Percentiles rank a stretch among this genome's conserved stretches.
Evolutionary conservation across 92 coral and sea anemone genomes (phyloP).

Genomic region (Heteractis magnifica): DNA sequence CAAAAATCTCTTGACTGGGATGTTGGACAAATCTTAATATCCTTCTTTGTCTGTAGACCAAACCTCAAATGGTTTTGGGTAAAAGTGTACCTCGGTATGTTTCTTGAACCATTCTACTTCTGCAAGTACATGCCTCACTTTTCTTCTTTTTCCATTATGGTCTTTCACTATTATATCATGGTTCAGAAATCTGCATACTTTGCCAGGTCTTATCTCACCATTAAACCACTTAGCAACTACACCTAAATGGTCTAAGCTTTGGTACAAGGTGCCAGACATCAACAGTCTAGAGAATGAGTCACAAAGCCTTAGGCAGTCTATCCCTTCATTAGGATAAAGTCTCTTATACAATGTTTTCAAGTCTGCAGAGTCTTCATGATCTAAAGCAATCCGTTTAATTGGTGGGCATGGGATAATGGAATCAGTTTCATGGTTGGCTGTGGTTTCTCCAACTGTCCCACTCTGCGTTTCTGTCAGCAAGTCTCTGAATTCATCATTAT

Average conservation of each 20-base stretch:
- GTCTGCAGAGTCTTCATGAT: constrained; percentile 2
- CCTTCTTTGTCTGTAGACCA: constrained; percentile 24
- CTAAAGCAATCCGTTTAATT: constrained; percentile 19
- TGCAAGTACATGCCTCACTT: constrained; percentile 6
- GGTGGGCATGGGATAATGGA: constrained; percentile 2
- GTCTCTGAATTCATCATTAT: background rate
- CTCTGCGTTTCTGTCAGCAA: background rate
- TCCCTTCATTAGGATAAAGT: constrained; percentile 1
- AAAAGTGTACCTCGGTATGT: constrained; percentile 15
- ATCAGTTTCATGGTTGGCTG: background rate
- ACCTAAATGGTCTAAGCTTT: background rate
- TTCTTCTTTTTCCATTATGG: constrained; percentile 19
- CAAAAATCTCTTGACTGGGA: constrained; percentile 7
- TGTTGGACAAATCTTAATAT: background rate
- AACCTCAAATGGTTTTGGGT: constrained; percentile 28
- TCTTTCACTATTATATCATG: constrained; percentile 13
- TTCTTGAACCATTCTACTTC: constrained; percentile 26
- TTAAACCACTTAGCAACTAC: constrained; percentile 16
- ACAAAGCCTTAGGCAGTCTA: constrained; percentile 6
- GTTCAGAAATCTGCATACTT: constrained; percentile 8
- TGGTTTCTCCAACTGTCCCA: constrained; percentile 12
- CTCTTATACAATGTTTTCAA: constrained; percentile 11
- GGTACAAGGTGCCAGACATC: background rate
- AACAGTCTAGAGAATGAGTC: background rate
- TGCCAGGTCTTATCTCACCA: constrained; percentile 22